phyloP scores from a whole-genome alignment of 2,888 invertebrate genomes.

The Mycalesis mineus region DNA sequence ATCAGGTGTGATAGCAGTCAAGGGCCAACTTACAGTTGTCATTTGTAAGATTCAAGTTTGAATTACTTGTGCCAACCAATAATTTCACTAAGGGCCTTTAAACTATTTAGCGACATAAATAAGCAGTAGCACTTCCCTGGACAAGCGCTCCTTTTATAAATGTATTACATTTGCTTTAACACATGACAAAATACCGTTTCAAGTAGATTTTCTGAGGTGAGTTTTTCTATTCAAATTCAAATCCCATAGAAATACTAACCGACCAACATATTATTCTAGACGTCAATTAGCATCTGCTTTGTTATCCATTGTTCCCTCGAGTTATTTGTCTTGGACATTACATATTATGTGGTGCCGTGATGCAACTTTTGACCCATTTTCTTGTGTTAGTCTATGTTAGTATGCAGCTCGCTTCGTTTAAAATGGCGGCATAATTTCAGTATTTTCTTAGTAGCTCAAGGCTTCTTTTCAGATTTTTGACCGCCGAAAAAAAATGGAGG shows the following conservation, averaged over 20 bases:
- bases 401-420: slow-evolving; percentile 20
- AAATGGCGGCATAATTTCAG: slow-evolving; percentile 12
- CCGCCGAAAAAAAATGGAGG: too few species aligned
- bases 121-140: too few species aligned
- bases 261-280: slow-evolving; percentile 27
- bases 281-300: slow-evolving; percentile 32
- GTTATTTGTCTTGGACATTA: slow-evolving; percentile 17
- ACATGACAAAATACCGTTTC: slow-evolving; percentile 9
- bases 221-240: slow-evolving; percentile 36
- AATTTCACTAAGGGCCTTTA: too few species aligned
- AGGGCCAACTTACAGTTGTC: too few species aligned
- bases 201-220: background rate
- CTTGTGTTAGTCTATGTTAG: slow-evolving; percentile 12
- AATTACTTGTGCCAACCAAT: too few species aligned
- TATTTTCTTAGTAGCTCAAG: too few species aligned
- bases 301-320: slow-evolving; percentile 25
- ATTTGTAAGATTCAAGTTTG: too few species aligned
- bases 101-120: too few species aligned
- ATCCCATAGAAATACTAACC: slow-evolving; percentile 34
- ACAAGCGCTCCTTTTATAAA: too few species aligned
- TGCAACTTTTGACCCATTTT: slow-evolving; percentile 31
- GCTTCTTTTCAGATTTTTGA: too few species aligned
- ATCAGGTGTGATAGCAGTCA: too few species aligned
- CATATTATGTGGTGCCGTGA: slow-evolving; percentile 13
- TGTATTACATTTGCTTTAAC: background rate